A percentile compares a stretch with the other conserved stretches of the same genome.
Conservation (phyloP, 2,113 vertebrate genomes). For the Phainopepla nitens region DNA sequence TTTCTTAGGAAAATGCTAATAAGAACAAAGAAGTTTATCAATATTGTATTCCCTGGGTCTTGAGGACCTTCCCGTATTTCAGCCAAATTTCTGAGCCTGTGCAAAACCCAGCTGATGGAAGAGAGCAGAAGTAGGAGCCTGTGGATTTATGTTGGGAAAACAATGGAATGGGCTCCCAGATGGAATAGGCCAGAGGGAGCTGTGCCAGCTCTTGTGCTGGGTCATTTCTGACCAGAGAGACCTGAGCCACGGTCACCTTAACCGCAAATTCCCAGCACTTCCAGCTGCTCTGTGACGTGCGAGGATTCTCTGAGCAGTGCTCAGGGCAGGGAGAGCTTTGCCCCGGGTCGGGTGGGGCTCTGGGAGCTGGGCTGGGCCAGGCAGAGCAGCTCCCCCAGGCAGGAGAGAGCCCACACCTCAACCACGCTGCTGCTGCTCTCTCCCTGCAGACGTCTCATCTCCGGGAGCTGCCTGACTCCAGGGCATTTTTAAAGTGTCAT, state of each 20-base stretch:
- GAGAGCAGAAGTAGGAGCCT: not conserved
- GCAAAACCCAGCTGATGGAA: not conserved
- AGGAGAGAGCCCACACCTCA: fast-evolving
- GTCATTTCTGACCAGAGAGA: not conserved
- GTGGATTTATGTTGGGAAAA: not conserved
- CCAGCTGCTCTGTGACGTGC: not conserved
- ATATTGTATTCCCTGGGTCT: fast-evolving
- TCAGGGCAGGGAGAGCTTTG: not conserved
- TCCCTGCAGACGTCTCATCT: not conserved
- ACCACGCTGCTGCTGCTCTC: not conserved
- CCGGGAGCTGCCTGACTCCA: not conserved
- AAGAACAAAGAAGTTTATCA: not conserved
- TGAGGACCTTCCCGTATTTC: fast-evolving
- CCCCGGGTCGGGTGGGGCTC: not conserved
- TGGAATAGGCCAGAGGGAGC: fast-evolving
- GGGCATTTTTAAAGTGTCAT: not conserved
- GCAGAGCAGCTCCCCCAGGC: not conserved
- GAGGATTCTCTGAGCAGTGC: not conserved
- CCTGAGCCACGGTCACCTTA: fast-evolving
- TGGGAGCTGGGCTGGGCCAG: not conserved
- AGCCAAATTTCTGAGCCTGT: not conserved
- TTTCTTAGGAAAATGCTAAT: not conserved
- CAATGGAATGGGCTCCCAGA: fast-evolving
- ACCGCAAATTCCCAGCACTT: not conserved
- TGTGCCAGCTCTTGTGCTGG: not conserved